These are phyloP conservation scores for Dascyllus trimaculatus DNA, from an alignment of 2,113 vertebrate species.

Conservation along the genomic window DNA sequence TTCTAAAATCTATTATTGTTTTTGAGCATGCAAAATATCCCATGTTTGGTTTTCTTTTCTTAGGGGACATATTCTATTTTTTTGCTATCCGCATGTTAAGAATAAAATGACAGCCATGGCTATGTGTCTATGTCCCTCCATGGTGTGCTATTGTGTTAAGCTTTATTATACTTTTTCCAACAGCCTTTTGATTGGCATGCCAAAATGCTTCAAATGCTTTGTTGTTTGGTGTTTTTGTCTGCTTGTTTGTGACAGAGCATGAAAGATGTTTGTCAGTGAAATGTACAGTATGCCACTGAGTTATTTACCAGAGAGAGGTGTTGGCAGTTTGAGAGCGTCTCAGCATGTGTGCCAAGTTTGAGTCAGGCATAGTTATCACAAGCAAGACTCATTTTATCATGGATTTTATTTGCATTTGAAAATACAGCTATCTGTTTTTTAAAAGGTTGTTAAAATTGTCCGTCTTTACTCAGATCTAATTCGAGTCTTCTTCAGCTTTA, in stretches of 20 bases:
- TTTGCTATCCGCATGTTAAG: constrained; percentile 5
- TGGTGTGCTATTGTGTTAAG: background rate
- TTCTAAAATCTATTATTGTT: background rate
- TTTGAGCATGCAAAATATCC: background rate
- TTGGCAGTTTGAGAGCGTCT: background rate
- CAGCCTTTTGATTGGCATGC: background rate
- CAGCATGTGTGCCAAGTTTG: background rate
- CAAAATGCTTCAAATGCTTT: background rate
- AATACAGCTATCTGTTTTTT: background rate
- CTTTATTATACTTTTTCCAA: background rate
- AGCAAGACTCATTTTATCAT: background rate
- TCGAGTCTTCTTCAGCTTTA: background rate
- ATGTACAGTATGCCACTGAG: background rate
- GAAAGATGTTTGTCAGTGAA: background rate
- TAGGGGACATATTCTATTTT: constrained; percentile 1
- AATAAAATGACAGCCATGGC: constrained; percentile 30
- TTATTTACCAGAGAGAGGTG: background rate
- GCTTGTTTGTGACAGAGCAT: background rate
- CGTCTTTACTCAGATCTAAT: background rate
- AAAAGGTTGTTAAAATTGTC: background rate
- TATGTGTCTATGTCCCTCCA: background rate
- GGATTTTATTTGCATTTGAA: constrained; percentile 6
- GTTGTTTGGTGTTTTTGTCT: background rate
- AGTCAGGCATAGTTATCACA: background rate
- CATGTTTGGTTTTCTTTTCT: background rate